phyloP scores from a whole-genome alignment of 2,797 vertebrate species.

The Potorous gilbertii region DNA sequence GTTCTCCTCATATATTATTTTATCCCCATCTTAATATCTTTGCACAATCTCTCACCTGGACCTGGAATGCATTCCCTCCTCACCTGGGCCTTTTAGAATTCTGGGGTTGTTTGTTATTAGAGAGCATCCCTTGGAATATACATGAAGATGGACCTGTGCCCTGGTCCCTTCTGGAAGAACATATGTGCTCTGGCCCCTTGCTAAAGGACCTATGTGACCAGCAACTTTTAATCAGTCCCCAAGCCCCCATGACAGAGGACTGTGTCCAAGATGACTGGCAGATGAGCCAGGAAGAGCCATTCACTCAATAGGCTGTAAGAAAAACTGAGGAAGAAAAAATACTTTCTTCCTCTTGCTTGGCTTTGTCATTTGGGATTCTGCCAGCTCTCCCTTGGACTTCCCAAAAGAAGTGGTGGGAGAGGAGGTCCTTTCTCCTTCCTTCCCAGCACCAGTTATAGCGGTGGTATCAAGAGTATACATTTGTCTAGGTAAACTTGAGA shows the following conservation, averaged over 20 bases:
- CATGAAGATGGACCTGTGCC: neutral
- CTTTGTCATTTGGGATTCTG: neutral
- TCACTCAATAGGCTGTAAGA: neutral
- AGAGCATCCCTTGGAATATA: neutral
- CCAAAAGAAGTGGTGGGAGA: neutral
- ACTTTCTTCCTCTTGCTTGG: neutral
- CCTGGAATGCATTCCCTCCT: neutral
- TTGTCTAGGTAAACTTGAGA: neutral
- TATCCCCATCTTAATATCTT: neutral
- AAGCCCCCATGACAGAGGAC: neutral
- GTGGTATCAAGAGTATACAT: neutral
- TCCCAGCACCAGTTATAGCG: neutral
- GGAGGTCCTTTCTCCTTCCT: neutral
- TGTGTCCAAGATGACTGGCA: neutral
- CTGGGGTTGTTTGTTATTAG: neutral
- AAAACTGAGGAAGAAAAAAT: neutral
- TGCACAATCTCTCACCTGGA: neutral
- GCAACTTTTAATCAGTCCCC: neutral
- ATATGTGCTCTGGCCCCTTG: neutral
- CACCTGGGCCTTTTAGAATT: neutral
- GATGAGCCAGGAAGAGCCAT: neutral
- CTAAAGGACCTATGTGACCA: neutral
- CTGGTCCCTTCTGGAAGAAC: neutral
- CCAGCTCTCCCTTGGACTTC: neutral
- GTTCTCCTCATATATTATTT: neutral